Percentiles rank a stretch among this genome's conserved stretches.
These are phyloP conservation scores for Sphenodon punctatus DNA, from an alignment of 2,797 vertebrate genomes.

Conservation along the genomic window DNA sequence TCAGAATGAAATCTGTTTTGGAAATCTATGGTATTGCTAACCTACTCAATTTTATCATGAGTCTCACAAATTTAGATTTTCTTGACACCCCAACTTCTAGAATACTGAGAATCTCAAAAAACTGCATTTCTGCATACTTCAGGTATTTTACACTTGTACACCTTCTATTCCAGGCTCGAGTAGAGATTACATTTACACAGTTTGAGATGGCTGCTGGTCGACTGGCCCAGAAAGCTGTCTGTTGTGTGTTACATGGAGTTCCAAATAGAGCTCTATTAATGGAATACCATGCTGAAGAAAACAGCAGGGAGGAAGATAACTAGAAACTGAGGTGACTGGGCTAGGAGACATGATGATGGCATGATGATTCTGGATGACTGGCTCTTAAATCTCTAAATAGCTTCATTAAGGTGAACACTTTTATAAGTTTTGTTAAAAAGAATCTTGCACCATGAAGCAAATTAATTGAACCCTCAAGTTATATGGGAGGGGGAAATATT, in stretches of 20 bases:
- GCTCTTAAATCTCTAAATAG: neutral
- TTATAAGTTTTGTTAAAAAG: neutral
- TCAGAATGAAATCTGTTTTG: no score
- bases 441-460: neutral
- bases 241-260: neutral
- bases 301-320: neutral
- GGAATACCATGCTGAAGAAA: neutral
- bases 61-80: no score
- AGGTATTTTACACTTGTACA: neutral
- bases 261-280: neutral
- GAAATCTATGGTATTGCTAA: no score
- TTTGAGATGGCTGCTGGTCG: neutral
- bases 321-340: neutral
- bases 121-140: neutral
- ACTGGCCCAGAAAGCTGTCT: neutral
- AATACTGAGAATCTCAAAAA: no score
- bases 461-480: neutral
- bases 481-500: neutral
- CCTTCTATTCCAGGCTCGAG: neutral
- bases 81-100: no score
- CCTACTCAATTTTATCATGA: no score
- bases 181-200: neutral
- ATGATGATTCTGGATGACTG: neutral
- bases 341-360: neutral
- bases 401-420: neutral